Conservation (phyloP, 2,888 invertebrate species). For the Cerceris ruficornis region DNA sequence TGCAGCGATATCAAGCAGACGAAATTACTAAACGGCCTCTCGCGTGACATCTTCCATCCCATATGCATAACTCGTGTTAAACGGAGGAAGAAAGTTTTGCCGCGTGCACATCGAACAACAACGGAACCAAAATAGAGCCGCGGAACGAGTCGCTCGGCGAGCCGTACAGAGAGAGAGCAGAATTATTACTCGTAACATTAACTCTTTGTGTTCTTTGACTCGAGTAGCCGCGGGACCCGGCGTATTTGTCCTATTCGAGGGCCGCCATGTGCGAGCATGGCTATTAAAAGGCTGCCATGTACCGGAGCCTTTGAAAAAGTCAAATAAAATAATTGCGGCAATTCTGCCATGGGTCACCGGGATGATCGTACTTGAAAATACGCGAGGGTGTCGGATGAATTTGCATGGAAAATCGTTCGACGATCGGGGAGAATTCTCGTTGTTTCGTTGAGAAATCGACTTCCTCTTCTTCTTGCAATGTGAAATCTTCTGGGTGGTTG, state of each 20-base stretch:
- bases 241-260: not conserved
- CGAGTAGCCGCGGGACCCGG: not conserved
- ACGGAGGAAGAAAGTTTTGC: conserved; percentile 26
- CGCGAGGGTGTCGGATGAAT: not conserved
- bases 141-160: conserved; percentile 11
- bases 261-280: not conserved
- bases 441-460: not conserved
- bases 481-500: no score
- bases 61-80: not conserved
- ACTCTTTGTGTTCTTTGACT: conserved; percentile 18
- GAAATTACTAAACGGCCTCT: no score
- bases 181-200: conserved; percentile 42
- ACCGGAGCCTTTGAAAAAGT: not conserved
- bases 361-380: not conserved
- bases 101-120: conserved; percentile 24
- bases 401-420: not conserved
- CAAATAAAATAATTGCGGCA: conserved; percentile 15
- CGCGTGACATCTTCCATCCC: no score
- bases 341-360: not conserved
- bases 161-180: not conserved
- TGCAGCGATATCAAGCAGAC: no score
- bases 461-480: no score
- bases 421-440: not conserved
- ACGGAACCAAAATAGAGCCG: conserved; percentile 35
- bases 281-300: conserved; percentile 34